Percentiles rank a stretch among this genome's conserved stretches.
Evolutionary conservation across 2,113 vertebrate species (phyloP).

Genomic region (Crotalus viridis): DNA sequence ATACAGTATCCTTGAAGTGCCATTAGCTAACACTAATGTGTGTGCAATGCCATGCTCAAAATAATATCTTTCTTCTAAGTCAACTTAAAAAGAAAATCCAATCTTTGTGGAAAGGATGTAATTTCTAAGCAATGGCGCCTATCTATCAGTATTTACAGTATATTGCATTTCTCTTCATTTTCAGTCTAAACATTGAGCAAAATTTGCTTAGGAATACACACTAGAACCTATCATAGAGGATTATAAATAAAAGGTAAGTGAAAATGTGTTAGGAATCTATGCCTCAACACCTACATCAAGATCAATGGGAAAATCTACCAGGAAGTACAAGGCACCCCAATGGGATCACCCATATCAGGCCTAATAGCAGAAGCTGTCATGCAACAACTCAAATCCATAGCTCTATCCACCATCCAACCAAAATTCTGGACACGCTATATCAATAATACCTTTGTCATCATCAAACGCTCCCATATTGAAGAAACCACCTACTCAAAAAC

Average conservation of each 20-base stretch:
- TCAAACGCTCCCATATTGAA: no score
- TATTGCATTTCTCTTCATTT: background rate
- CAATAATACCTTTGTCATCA: no score
- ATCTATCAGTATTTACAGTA: slow-evolving; percentile 14
- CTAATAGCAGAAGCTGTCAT: no score
- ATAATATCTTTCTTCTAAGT: slow-evolving; percentile 30
- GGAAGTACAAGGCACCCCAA: no score
- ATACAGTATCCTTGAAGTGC: slow-evolving; percentile 66
- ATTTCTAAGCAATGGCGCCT: slow-evolving; percentile 10
- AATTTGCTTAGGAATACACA: slow-evolving; percentile 10
- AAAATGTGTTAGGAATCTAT: background rate
- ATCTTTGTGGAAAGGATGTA: slow-evolving; percentile 30
- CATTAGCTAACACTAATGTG: slow-evolving; percentile 44
- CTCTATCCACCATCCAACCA: no score
- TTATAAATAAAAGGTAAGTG: background rate
- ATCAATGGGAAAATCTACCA: no score
- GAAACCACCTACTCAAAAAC: no score
- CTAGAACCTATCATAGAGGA: background rate
- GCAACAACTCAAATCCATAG: no score
- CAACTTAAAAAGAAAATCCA: slow-evolving; percentile 36
- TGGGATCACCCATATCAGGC: no score
- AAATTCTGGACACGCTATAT: no score
- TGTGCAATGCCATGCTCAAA: slow-evolving; percentile 35
- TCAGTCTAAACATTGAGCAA: background rate
- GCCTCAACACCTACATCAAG: no score